phyloP scores from a whole-genome alignment of 2,888 invertebrate species.

The Spicauda simplicius region DNA sequence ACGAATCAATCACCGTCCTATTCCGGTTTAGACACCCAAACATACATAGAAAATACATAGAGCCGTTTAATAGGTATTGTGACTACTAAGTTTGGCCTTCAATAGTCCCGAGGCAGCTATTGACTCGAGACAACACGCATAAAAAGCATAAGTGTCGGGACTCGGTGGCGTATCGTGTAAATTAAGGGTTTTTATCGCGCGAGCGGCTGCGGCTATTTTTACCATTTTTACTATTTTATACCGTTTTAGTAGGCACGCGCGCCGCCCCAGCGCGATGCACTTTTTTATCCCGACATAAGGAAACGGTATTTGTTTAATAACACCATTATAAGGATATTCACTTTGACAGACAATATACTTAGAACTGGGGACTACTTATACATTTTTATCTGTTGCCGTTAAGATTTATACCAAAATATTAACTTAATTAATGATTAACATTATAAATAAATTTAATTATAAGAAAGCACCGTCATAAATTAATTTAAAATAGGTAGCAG shows the following conservation, averaged over 20 bases:
- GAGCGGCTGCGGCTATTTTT: conserved; percentile 67
- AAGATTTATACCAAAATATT: too few species aligned
- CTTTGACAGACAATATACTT: conserved; percentile 43
- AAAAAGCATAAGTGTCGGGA: conserved; percentile 81
- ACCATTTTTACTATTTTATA: conserved; percentile 73
- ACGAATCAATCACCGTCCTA: not conserved
- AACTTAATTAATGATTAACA: too few species aligned
- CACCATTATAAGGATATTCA: conserved; percentile 59
- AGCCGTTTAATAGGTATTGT: conserved; percentile 16
- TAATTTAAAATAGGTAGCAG: conserved; percentile 14
- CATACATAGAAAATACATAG: conserved; percentile 14
- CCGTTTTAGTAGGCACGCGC: conserved; percentile 69
- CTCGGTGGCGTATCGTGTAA: conserved; percentile 73
- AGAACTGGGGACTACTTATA: not conserved
- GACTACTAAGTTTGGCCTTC: conserved; percentile 55
- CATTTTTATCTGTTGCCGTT: too few species aligned
- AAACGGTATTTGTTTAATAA: conserved; percentile 51
- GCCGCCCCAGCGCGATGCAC: conserved; percentile 59
- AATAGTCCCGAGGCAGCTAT: conserved; percentile 69
- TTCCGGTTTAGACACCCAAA: not conserved
- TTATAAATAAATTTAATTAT: too few species aligned
- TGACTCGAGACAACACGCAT: conserved; percentile 81
- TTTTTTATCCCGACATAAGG: conserved; percentile 66
- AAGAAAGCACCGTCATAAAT: not conserved
- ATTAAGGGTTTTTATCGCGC: conserved; percentile 81